Conservation (phyloP, 2,888 invertebrate genomes). For the Stictocephala bisonia region DNA sequence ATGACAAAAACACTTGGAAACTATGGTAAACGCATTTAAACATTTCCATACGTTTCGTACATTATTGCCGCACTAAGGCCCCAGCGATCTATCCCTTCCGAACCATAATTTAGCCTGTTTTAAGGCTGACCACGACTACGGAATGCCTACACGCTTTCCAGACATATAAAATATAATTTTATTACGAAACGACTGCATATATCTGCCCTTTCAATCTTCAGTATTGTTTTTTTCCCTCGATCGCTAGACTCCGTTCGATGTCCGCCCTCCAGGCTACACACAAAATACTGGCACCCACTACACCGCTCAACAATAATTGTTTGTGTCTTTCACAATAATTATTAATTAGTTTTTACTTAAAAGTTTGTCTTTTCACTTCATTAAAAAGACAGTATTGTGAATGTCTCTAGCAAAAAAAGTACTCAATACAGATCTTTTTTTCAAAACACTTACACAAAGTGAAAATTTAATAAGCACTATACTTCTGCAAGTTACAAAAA, state of each 20-base stretch:
- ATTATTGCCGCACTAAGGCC: slow-evolving; percentile 41
- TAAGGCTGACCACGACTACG: slow-evolving; percentile 34
- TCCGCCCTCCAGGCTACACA: no score
- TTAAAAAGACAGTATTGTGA: no score
- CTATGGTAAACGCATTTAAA: slow-evolving; percentile 49
- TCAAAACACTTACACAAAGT: no score
- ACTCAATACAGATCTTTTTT: no score
- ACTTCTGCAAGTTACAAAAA: no score
- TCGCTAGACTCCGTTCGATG: slow-evolving; percentile 5
- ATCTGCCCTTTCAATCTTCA: slow-evolving; percentile 24
- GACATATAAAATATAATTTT: slow-evolving; percentile 37
- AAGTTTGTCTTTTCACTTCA: no score
- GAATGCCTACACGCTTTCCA: slow-evolving; percentile 43
- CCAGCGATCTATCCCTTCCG: slow-evolving; percentile 36
- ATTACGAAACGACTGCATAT: slow-evolving; percentile 35
- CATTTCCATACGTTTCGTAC: slow-evolving; percentile 51
- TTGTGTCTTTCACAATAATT: no score
- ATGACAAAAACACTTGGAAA: slow-evolving; percentile 47
- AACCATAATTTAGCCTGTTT: slow-evolving; percentile 48
- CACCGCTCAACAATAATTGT: no score
- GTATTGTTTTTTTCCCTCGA: slow-evolving; percentile 26
- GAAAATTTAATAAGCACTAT: no score
- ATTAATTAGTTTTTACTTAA: no score
- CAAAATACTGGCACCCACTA: no score
- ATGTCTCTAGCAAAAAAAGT: no score